Evolutionary conservation across 64 coral and sea anemone species (phyloP), one percentile per base, ranked within the genome.

Genomic region (Dendrophyllia cribrosa): DNA sequence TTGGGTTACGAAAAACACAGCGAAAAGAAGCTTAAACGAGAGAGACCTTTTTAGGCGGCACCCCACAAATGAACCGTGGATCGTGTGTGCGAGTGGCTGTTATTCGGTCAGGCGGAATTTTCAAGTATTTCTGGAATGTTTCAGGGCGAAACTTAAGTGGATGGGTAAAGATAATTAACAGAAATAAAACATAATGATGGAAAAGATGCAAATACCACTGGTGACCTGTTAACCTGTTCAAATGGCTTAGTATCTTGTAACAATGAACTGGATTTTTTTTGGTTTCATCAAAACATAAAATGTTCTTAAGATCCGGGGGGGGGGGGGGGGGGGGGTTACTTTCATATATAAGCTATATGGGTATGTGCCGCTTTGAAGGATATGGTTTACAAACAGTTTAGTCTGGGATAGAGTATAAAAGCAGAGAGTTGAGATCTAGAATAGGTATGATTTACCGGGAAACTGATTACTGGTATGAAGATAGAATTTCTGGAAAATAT

Each of bases 91-190:
- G 48, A 13, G 15, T 58, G 75, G 20, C 48, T 64, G 44, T 84
- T 67, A 51, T 68, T 84, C 10, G 17, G 80, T 84, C 19, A 21
- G 60, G 44, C 62, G 45, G 62, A 67, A 66, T 49, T 22, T 51
- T 64, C 19, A 84, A 51, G 21, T 84, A 84, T 84, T n/a, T 65
- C 58, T 51, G 62, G 80, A 67, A 84, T 84, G 80, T 58, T 68
- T 4, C 10, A 15, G 80, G 80, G 80, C 61, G 80, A 84, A 34
- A 67, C 80, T 20, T 65, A 84, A 84, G 44, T 84, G 61, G 45
- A 67, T 11, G 43, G 7, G 80, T 51, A 24, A 51, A 20, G 20
- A 51, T n/a, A 59, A 83, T 51, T 66, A 68, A 11, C 17, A 67
- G 62, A 67, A 23, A 67, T 51, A 51, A 46, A 84, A 51, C 8